Conservation (phyloP, 1,140 invertebrate genomes). For the Conus betulinus region DNA sequence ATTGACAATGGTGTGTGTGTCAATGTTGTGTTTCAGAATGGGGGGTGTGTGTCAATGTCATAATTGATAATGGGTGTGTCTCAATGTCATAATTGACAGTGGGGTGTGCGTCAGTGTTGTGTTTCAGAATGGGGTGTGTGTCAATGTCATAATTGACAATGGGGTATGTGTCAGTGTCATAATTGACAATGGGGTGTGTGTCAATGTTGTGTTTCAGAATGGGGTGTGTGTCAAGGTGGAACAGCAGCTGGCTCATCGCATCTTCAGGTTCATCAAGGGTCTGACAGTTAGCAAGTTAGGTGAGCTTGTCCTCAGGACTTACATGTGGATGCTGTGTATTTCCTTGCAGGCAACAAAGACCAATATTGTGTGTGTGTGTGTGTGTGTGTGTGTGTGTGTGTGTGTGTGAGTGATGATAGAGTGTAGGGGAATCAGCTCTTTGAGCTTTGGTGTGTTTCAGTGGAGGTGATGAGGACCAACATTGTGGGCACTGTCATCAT, state of each 20-base stretch:
- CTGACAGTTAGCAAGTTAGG: background rate
- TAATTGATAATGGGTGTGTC: too few species aligned
- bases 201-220: background rate
- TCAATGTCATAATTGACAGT: too few species aligned
- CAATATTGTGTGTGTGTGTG: background rate
- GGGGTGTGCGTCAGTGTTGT: too few species aligned
- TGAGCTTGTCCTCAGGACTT: background rate
- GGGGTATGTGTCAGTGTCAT: too few species aligned
- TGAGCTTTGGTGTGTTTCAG: background rate
- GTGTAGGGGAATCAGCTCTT: background rate
- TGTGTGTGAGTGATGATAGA: background rate
- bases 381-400: background rate
- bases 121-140: background rate
- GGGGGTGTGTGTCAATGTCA: too few species aligned
- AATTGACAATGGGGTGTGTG: too few species aligned
- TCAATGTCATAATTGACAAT: background rate
- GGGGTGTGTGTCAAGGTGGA: background rate
- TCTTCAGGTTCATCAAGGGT: slow-evolving; percentile 4
- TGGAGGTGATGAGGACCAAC: slow-evolving; percentile 7
- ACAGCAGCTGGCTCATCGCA: slow-evolving; percentile 9
- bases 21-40: too few species aligned
- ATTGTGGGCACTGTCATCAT: slow-evolving; percentile 87
- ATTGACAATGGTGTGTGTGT: too few species aligned
- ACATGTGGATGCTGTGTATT: background rate
- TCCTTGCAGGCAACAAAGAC: background rate